Base-by-base conservation (phyloP, 2,113 vertebrate genomes). In the Pavo muticus region DNA sequence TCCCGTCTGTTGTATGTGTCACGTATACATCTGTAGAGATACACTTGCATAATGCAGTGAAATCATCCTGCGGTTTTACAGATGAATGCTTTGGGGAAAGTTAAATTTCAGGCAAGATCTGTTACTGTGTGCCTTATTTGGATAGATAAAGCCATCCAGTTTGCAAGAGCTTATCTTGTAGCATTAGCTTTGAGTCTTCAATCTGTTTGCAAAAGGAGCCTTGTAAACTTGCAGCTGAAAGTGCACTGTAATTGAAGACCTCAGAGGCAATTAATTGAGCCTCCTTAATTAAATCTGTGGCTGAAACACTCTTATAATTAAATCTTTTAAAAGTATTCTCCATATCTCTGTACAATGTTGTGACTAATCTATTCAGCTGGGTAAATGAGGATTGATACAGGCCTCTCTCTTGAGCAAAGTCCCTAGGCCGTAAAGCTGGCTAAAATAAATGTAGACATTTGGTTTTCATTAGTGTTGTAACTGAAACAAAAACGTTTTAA, bases 401-500 rank as follows among this genome's bases (percentile, higher is more conserved):
- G 82, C 82, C 77, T 95, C 94, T 84, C 71, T 92, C 93, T 97
- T 73, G 96, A 95, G 94, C n/a, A 18, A 95, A 97, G 94, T 96
- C 96, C 95, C 96, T 88, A 64, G 94, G 96, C 93, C 91, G 92
- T 97, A 97, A 97, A 90, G 84, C 75, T 32, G 67, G 23, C 78
- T 97, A 96, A 97, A 97, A 96, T 94, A 97, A 95, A 97, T 97
- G 84, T 85, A 81, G 89, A 90, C 97, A 98, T 98, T 98, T 98
- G 97, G 96, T 97, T 96, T 97, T 97, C 97, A 97, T 98, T 98
- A 98, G 93, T 64, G 80, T 87, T 92, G 85, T 97, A 97, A 97
- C 97, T 39, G 93, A 97, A 98, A 97, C 97, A 97, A 98, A 98
- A 98, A 97, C 97, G 97, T 93, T 97, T 97, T 98, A 97, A 97